phyloP scores from a whole-genome alignment of 2,113 vertebrate genomes.

The Callipepla squamata region DNA sequence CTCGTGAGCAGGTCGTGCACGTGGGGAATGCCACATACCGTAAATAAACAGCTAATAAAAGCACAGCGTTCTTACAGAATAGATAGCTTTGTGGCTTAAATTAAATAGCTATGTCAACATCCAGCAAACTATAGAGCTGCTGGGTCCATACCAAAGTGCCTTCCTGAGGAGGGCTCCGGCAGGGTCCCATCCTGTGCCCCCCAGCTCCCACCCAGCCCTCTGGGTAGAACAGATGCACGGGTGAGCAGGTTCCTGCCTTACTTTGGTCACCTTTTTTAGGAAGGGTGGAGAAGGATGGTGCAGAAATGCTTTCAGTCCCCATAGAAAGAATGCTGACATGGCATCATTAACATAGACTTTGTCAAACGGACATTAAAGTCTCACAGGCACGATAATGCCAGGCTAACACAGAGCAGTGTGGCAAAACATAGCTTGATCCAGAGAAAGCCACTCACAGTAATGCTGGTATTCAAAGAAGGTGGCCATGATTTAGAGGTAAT shows the following conservation, averaged over 20 bases:
- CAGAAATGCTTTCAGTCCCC: too few relatives aligned
- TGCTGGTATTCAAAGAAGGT: neutral
- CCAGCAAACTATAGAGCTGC: neutral
- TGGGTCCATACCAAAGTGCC: neutral
- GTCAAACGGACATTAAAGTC: neutral
- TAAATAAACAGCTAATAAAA: slow-evolving; percentile 15
- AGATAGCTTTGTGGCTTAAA: neutral
- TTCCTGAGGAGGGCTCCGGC: neutral
- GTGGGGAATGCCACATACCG: neutral
- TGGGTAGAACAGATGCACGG: rapidly evolving
- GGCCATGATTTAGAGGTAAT: neutral
- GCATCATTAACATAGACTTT: neutral
- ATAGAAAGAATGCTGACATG: rapidly evolving
- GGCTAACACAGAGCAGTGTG: neutral
- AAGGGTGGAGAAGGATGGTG: neutral
- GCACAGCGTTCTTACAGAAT: neutral
- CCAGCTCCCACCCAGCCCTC: neutral
- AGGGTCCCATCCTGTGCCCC: neutral
- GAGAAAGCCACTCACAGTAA: neutral
- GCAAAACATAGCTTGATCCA: neutral
- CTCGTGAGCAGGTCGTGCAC: neutral
- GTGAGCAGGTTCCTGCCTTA: neutral
- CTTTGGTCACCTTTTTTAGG: neutral
- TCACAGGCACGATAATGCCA: neutral
- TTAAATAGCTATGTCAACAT: neutral